Evolutionary conservation across 1,140 invertebrate species (phyloP).

Genomic region (Tetramorium alpestre): DNA sequence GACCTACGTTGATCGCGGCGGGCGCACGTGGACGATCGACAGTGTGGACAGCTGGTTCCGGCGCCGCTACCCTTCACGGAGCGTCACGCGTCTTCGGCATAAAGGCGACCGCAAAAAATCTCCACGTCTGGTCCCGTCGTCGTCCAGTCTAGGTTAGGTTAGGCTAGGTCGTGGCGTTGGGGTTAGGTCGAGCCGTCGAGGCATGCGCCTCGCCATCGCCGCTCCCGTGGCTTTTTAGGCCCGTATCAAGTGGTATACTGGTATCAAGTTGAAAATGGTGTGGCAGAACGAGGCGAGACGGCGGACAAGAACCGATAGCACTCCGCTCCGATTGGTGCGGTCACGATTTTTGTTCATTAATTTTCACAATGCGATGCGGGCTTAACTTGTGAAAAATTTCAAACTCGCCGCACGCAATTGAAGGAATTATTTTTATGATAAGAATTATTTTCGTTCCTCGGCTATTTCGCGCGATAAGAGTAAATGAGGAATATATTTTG

Average conservation of each 20-base stretch:
- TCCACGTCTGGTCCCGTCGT: constrained; percentile 8
- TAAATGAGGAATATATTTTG: background rate
- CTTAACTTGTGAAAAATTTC: background rate
- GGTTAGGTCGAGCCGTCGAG: background rate
- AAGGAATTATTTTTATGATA: no score
- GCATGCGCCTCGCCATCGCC: no score
- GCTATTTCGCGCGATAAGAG: no score
- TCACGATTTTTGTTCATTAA: background rate
- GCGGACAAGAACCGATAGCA: background rate
- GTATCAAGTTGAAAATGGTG: background rate
- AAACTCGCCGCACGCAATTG: background rate
- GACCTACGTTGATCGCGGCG: constrained; percentile 48
- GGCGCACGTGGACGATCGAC: background rate
- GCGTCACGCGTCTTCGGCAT: background rate
- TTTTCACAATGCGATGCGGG: background rate
- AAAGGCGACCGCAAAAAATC: background rate
- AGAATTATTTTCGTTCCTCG: no score
- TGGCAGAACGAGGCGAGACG: background rate
- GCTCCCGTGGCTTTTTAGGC: background rate
- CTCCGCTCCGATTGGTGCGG: background rate
- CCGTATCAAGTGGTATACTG: background rate
- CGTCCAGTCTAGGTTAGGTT: background rate
- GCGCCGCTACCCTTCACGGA: constrained; percentile 10
- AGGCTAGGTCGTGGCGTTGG: background rate
- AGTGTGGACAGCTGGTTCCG: constrained; percentile 6